Conservation (phyloP, 2,797 vertebrate species). For the Microhierax caerulescens region DNA sequence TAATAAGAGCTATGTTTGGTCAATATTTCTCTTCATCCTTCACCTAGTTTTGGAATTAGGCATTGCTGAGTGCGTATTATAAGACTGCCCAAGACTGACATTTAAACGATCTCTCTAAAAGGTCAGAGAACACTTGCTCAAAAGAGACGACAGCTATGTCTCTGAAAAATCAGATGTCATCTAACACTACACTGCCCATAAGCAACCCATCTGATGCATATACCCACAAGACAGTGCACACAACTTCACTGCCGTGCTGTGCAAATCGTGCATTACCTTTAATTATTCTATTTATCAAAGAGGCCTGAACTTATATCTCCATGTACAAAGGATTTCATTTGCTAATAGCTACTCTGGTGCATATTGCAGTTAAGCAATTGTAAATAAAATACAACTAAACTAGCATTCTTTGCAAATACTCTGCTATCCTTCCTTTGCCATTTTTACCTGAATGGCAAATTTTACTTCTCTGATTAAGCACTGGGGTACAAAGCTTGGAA, state of each 20-base stretch:
- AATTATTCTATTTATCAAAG: neutral
- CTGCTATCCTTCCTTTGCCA: neutral
- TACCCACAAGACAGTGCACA: neutral
- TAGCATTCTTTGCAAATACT: slow-evolving; percentile 10
- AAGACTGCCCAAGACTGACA: neutral
- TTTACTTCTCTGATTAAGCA: neutral
- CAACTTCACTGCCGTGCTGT: neutral
- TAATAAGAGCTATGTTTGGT: neutral
- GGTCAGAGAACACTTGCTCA: neutral
- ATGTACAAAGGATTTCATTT: neutral
- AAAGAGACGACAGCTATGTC: neutral
- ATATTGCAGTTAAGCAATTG: neutral
- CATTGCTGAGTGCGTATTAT: neutral
- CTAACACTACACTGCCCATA: neutral
- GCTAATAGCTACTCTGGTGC: neutral
- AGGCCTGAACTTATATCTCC: neutral
- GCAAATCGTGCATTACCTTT: neutral
- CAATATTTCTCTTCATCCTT: neutral
- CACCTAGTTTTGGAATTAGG: neutral
- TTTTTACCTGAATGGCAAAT: neutral
- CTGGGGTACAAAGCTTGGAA: neutral
- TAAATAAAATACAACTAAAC: slow-evolving; percentile 7
- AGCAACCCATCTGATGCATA: neutral
- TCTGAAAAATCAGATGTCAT: neutral
- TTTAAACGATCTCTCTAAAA: slow-evolving; percentile 40